These are phyloP conservation scores for Bubo blakistoni DNA, from an alignment of 2,113 vertebrate species.

Conservation along the genomic window DNA sequence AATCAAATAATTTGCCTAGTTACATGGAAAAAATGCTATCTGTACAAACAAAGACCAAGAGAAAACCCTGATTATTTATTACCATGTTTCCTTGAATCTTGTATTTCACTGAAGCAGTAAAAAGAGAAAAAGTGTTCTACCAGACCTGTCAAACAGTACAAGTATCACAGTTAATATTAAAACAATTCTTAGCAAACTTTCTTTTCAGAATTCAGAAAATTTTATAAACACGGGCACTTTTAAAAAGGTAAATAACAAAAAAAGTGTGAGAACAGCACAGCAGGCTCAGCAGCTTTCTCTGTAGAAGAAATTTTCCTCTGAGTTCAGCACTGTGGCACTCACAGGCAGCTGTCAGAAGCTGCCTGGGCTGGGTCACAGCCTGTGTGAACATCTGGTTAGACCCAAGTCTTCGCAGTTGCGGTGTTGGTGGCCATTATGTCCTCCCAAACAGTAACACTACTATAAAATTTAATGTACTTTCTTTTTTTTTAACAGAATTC, in stretches of 20 bases:
- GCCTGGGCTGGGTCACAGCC: neutral
- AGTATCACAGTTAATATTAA: neutral
- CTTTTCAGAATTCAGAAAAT: neutral
- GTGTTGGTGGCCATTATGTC: neutral
- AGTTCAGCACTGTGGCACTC: fast-evolving
- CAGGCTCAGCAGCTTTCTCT: neutral
- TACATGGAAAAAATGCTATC: neutral
- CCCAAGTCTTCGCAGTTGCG: fast-evolving
- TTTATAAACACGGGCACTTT: neutral
- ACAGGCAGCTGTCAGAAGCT: neutral
- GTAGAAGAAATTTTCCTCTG: neutral
- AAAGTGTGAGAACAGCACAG: fast-evolving
- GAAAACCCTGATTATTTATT: neutral
- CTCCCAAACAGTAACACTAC: neutral
- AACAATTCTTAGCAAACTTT: neutral
- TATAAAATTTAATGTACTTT: fast-evolving
- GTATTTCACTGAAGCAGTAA: neutral
- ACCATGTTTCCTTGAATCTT: neutral
- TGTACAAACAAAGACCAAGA: neutral
- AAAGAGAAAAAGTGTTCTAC: neutral
- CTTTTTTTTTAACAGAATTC: neutral
- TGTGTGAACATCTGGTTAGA: too few species aligned
- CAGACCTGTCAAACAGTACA: neutral
- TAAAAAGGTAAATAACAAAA: neutral
- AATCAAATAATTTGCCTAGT: neutral